phyloP scores from a whole-genome alignment of 1,140 invertebrate species.

The Saccostrea glomerata region DNA sequence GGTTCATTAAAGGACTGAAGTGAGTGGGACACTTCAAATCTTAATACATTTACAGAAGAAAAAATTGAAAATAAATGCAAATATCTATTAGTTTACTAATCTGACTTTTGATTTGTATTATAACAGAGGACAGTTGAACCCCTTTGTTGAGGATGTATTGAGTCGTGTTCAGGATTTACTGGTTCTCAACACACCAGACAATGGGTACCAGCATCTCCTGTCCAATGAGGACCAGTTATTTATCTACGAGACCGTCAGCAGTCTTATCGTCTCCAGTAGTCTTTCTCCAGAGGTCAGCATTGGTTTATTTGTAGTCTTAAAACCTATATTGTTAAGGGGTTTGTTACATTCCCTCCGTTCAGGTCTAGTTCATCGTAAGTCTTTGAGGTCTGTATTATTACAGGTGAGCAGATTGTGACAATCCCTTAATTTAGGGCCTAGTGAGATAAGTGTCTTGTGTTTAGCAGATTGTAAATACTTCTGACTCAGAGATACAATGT shows the following conservation, averaged over 20 bases:
- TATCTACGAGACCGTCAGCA: conserved; percentile 82
- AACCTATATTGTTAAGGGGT: no score
- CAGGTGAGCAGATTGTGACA: no score
- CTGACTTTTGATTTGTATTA: conserved; percentile 33
- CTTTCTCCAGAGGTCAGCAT: conserved; percentile 77
- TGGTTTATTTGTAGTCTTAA: background rate
- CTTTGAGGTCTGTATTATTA: no score
- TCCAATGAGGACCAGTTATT: conserved; percentile 82
- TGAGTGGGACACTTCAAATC: conserved; percentile 52
- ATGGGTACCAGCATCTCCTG: conserved; percentile 76
- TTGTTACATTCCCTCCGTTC: no score
- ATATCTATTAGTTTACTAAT: background rate
- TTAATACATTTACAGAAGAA: background rate
- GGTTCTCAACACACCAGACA: conserved; percentile 78
- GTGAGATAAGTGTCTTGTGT: no score
- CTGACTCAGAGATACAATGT: no score
- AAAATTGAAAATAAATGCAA: background rate
- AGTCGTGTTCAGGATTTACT: conserved; percentile 81
- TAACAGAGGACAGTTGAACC: conserved; percentile 79
- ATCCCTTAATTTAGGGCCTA: no score
- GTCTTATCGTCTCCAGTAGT: conserved; percentile 81
- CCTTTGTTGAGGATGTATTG: conserved; percentile 81
- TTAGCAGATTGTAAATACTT: no score
- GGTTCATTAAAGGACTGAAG: conserved; percentile 82
- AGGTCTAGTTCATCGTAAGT: no score